Evolutionary conservation across 2,888 invertebrate species (phyloP).

Genomic region (Eudemis profundana): DNA sequence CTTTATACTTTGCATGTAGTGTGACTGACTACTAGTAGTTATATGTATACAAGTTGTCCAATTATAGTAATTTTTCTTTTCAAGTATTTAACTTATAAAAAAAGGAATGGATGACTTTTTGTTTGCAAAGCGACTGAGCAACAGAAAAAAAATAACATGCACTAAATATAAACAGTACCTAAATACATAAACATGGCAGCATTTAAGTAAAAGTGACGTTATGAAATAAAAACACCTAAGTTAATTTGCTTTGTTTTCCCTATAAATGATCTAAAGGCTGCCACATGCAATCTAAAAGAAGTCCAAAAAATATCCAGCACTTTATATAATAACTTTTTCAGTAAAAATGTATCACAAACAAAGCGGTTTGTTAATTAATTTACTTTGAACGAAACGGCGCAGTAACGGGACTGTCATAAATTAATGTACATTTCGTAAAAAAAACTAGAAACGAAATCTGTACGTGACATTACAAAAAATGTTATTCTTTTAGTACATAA

Average conservation of each 20-base stretch:
- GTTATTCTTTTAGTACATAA: not conserved
- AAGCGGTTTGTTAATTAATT: slow-evolving; percentile 10
- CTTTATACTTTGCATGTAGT: too few species aligned
- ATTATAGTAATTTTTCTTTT: too few species aligned
- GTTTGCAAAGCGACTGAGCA: too few species aligned
- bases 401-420: not conserved
- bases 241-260: slow-evolving; percentile 21
- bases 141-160: too few species aligned
- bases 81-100: too few species aligned
- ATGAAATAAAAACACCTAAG: not conserved
- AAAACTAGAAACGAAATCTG: not conserved
- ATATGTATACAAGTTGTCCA: too few species aligned
- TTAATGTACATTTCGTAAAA: not conserved
- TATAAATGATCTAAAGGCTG: slow-evolving; percentile 27
- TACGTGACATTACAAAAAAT: not conserved
- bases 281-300: slow-evolving; percentile 16
- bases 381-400: slow-evolving; percentile 8
- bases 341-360: slow-evolving; percentile 7
- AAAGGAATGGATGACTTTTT: too few species aligned
- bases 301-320: slow-evolving; percentile 11
- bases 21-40: too few species aligned
- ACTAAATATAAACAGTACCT: too few species aligned
- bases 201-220: not conserved
- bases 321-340: slow-evolving; percentile 24
- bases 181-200: too few species aligned